These are phyloP conservation scores for Platysteira castanea DNA, from an alignment of 2,113 vertebrate genomes.

Conservation along the genomic window DNA sequence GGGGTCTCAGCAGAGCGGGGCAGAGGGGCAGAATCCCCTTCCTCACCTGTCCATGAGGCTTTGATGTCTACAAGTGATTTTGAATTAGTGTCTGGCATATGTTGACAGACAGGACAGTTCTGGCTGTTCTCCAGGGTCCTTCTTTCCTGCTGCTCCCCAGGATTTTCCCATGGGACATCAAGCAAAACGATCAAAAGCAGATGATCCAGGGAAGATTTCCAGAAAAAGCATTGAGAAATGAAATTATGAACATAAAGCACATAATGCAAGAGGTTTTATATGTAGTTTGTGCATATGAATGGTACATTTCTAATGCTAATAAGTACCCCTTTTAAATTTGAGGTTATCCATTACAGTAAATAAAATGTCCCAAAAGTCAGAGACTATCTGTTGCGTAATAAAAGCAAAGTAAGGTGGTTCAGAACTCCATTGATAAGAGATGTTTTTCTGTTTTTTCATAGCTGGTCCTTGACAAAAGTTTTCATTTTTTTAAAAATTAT, in stretches of 20 bases:
- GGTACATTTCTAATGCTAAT: neutral
- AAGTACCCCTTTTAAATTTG: neutral
- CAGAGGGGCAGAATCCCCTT: neutral
- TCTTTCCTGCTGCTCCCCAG: neutral
- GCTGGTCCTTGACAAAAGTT: neutral
- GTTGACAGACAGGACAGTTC: rapidly evolving
- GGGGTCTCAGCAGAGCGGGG: neutral
- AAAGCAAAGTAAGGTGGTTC: neutral
- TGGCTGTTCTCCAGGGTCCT: neutral
- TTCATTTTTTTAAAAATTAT: neutral
- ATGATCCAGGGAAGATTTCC: neutral
- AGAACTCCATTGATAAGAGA: neutral
- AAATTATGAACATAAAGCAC: neutral
- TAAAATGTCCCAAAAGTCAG: neutral
- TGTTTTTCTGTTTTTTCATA: neutral
- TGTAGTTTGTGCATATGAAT: neutral
- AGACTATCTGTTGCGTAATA: neutral
- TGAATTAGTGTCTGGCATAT: neutral
- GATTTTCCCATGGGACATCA: neutral
- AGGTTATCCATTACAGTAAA: neutral
- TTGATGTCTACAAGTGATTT: neutral
- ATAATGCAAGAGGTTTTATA: neutral
- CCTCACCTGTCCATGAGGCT: neutral
- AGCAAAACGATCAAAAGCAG: neutral
- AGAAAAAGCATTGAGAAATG: neutral